These are phyloP conservation scores for Ptilorrhoa leucosticta DNA, from an alignment of 2,113 vertebrate genomes.

Conservation along the genomic window DNA sequence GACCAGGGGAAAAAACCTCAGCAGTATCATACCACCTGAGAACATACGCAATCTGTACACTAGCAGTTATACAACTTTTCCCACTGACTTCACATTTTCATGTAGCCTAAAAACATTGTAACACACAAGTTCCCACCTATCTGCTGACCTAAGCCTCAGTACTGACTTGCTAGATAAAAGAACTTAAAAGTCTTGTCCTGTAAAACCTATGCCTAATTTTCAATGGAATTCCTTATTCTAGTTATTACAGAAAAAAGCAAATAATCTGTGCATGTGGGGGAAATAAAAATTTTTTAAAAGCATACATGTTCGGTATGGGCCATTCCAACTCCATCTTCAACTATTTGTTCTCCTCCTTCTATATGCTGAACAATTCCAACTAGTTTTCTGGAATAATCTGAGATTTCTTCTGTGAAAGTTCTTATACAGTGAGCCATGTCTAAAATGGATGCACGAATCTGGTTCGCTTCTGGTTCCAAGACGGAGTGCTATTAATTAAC, in stretches of 20 bases:
- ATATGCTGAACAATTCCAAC: slow-evolving; percentile 96
- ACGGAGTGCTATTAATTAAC: slow-evolving; percentile 83
- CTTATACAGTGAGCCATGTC: slow-evolving; percentile 99
- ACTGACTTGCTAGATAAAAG: neutral
- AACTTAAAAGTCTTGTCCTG: neutral
- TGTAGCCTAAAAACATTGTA: neutral
- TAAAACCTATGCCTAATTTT: neutral
- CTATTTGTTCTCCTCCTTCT: slow-evolving; percentile 95
- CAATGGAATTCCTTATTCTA: neutral
- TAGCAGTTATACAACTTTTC: neutral
- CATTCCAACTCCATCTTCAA: slow-evolving; percentile 95
- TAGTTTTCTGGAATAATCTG: slow-evolving; percentile 96
- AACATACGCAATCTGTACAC: neutral
- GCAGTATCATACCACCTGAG: neutral
- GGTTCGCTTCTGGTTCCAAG: slow-evolving; percentile 92
- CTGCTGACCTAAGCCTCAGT: neutral
- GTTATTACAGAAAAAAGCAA: neutral
- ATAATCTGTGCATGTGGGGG: neutral
- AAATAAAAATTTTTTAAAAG: neutral
- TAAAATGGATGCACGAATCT: slow-evolving; percentile 96
- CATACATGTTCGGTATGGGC: slow-evolving; percentile 95
- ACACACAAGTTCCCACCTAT: neutral
- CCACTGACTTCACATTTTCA: neutral
- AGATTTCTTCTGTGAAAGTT: slow-evolving; percentile 96
- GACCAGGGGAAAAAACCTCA: neutral